Evolutionary conservation across 2,797 vertebrate species (phyloP), one percentile per base, ranked within the genome.

Genomic region (Argentina silus): DNA sequence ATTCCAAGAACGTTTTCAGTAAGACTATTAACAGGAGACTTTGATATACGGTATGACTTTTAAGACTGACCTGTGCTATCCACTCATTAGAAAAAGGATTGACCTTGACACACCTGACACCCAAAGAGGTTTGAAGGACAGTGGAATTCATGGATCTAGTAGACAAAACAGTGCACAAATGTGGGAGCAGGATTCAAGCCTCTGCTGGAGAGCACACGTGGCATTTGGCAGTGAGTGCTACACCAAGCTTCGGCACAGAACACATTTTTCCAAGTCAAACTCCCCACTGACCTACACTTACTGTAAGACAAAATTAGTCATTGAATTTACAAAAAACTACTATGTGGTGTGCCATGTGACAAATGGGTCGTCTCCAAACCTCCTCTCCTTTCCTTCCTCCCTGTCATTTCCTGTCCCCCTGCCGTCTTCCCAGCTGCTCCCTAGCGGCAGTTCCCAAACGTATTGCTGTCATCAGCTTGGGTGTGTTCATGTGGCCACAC

Each of bases 371-470:
- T 12, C 67, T 77, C 74, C 27, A 36, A 36, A 2, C 27, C 27
- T 36, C 84, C 80, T 79, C 77, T 85, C 78, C 71, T 67, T 70
- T 72, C 45, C 59, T 73, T 47, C 56, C 50, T 79, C 60, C 83
- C 76, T 74, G 81, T 85, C 81, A 84, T 80, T 83, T 89, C 86
- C 44, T 59, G 15, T 72, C 83, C 66, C 81, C 64, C 60, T 72
- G 36, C 19, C 1, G n/a, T 83, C 83, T 86, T 85, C 77, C 79
- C 27, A 73, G 79, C 61, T 87, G 57, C 69, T 19, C 0, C 43
- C 76, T 74, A 69, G 80, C 6, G 36, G 75, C 44, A 45, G 27
- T 55, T 12, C 66, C 43, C 21, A 14, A 14, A 1, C 60, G 43
- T 44, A 74, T 85, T 88, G 67, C 79, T 78, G 73, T 83, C 76